phyloP scores from a whole-genome alignment of 2,113 vertebrate species.

The Numenius arquata region DNA sequence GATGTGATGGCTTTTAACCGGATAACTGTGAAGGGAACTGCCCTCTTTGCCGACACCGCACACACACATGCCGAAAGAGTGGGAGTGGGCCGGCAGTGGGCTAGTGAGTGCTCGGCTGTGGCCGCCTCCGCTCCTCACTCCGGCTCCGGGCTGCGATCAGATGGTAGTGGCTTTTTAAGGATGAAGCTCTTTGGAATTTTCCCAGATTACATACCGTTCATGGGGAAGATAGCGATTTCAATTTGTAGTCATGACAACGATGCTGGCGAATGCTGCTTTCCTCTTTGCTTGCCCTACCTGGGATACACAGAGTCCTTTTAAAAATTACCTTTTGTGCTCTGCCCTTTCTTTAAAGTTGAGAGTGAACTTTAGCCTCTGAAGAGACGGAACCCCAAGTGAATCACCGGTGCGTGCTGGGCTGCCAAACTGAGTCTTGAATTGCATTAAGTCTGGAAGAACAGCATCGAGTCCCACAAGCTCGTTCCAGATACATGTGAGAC shows the following conservation, averaged over 20 bases:
- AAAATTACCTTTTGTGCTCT: not conserved
- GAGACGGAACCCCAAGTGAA: not conserved
- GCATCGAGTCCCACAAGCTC: fast-evolving
- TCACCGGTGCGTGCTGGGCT: not conserved
- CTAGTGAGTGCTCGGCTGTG: fast-evolving
- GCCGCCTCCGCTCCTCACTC: fast-evolving
- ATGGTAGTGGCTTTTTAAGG: not conserved
- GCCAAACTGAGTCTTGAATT: not conserved
- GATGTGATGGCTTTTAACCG: not conserved
- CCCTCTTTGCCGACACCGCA: not conserved
- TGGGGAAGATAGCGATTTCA: not conserved
- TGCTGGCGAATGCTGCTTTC: not conserved
- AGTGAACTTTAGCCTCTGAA: not conserved
- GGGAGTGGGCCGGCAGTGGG: not conserved
- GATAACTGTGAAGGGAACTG: not conserved
- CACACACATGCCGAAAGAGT: fast-evolving
- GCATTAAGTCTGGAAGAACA: not conserved
- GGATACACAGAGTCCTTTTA: not conserved
- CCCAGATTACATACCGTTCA: not conserved
- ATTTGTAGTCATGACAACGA: not conserved
- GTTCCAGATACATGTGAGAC: fast-evolving
- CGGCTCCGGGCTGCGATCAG: not conserved
- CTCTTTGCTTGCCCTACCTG: not conserved
- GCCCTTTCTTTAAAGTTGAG: not conserved
- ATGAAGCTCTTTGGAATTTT: not conserved